These are phyloP conservation scores for Drosophila nigritarsus DNA, from an alignment of 2,888 invertebrate species.

Conservation along the genomic window DNA sequence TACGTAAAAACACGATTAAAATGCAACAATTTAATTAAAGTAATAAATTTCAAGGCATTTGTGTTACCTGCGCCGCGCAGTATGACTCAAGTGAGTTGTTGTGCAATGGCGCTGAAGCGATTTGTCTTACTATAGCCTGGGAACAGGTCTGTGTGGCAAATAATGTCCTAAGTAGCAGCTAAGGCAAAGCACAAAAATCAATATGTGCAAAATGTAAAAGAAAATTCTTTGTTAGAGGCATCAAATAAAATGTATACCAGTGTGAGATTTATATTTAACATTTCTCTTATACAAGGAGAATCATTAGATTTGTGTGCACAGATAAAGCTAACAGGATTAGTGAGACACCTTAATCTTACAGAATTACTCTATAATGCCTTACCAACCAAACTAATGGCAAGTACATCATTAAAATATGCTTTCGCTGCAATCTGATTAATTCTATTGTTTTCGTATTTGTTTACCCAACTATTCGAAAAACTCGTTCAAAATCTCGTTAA, in stretches of 20 bases:
- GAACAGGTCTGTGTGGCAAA: constrained; percentile 17
- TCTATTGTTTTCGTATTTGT: neutral
- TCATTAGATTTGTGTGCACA: neutral
- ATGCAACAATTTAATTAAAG: constrained; percentile 72
- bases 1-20: constrained; percentile 50
- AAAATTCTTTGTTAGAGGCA: neutral
- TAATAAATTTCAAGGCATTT: constrained; percentile 71
- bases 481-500: neutral
- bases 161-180: constrained; percentile 1
- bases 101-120: constrained; percentile 27
- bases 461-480: neutral
- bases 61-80: constrained; percentile 6
- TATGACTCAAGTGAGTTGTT: constrained; percentile 21
- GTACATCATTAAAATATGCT: neutral
- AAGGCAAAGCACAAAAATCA: constrained; percentile 14
- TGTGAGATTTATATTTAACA: neutral
- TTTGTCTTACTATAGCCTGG: constrained; percentile 8
- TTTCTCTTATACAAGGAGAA: neutral
- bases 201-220: neutral
- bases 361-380: neutral
- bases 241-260: neutral
- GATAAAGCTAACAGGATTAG: neutral
- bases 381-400: neutral
- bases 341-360: neutral
- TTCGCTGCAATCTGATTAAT: neutral